Base-by-base conservation (phyloP, 2,888 invertebrate species). In the Thecophora atra region DNA sequence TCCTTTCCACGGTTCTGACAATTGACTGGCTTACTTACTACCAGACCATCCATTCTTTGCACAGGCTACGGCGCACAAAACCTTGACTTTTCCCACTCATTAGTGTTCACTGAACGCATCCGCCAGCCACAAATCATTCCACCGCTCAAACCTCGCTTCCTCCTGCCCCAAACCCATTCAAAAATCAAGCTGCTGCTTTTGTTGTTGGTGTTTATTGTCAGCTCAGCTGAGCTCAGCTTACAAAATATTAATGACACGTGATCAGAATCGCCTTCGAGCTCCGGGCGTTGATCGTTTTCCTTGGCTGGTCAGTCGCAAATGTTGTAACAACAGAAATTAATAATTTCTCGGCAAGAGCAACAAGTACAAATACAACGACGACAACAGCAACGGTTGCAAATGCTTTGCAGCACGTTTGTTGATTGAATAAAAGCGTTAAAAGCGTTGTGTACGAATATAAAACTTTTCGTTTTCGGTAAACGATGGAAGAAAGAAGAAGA, bases 211-310 rank as follows among this genome's bases (percentile, higher is more conserved):
- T 37, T 44, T 44, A 47, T 60, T 69, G 58, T 69, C 58, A 69
- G 62, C 70, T 70, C 70, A 63, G 63, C 70, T 70, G 62, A 63
- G 70, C 70, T 62, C 70, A 52, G 70, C 70, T 70, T 70, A 70
- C 70, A 70, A 63, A 70, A 70, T 70, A 70, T 70, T 70, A 70
- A 70, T 70, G 70, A 70, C 70, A 70, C 70, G 70, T 70, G 70
- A 70, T 70, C 70, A 70, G 70, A 63, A 63, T 52, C 51, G 70
- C 70, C 70, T 70, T 24, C 52, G 37, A 52, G 62, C 63, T 30
- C 51, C 21, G 28, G 30, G 70, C 62, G 56, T 24, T 37, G 70
- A 62, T 63, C 70, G 69, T 58, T 63, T 70, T 63, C 51, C 24
- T 56, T 13, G 51, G 60, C 51, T 54, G 52, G 24, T 11, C 13